phyloP scores from a whole-genome alignment of 2,113 vertebrate species.

The Austrofundulus limnaeus region DNA sequence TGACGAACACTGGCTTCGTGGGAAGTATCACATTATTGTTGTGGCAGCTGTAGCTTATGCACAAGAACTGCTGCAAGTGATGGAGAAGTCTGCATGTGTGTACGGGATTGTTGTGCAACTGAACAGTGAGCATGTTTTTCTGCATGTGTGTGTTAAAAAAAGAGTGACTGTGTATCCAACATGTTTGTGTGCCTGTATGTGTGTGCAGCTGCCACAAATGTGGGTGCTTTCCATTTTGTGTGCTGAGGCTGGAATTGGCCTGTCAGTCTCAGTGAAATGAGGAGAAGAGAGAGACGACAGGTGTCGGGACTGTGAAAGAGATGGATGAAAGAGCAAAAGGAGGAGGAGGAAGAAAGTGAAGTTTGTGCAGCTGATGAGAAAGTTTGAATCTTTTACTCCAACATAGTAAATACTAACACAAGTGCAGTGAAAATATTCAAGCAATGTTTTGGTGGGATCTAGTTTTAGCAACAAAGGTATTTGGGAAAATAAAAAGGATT shows the following conservation, averaged over 20 bases:
- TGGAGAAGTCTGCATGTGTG: constrained; percentile 18
- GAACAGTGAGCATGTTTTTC: constrained; percentile 10
- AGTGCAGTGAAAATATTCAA: constrained; percentile 11
- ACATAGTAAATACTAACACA: constrained; percentile 24
- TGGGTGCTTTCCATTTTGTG: constrained; percentile 41
- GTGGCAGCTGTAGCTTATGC: constrained; percentile 53
- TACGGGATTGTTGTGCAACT: constrained; percentile 27
- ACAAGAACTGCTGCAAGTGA: constrained; percentile 24
- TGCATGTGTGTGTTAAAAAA: constrained; percentile 8
- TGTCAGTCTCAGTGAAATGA: constrained; percentile 65
- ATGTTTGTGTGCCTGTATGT: constrained; percentile 6
- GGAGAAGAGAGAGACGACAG: constrained; percentile 56
- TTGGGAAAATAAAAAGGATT: not conserved
- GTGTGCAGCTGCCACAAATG: constrained; percentile 19
- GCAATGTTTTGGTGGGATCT: not conserved
- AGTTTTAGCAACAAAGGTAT: constrained; percentile 3
- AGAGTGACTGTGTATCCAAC: constrained; percentile 13
- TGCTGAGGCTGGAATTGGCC: constrained; percentile 50
- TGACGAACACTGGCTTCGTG: constrained; percentile 48
- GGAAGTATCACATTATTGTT: constrained; percentile 57
- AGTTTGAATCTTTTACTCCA: constrained; percentile 25
- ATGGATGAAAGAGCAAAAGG: constrained; percentile 39
- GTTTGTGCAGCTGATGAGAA: constrained; percentile 18
- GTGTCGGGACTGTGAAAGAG: constrained; percentile 52
- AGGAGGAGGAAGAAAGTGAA: constrained; percentile 39